phyloP scores from a whole-genome alignment of 2,797 vertebrate genomes.

The Hippoglossus hippoglossus region DNA sequence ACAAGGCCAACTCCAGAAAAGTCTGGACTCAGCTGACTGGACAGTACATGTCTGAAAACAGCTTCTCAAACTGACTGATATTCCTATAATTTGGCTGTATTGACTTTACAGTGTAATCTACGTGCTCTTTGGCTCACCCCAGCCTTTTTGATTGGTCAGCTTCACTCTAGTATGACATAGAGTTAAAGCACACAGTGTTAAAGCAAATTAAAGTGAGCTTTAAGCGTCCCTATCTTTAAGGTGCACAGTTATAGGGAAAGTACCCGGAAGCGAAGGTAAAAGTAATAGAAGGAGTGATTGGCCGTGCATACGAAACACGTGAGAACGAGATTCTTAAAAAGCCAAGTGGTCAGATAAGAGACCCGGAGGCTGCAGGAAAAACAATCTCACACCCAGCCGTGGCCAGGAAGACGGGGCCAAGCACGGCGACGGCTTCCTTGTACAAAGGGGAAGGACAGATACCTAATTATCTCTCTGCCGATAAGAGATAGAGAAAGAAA shows the following conservation, averaged over 20 bases:
- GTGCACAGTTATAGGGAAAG: constrained; percentile 5
- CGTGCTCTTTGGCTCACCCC: constrained; percentile 8
- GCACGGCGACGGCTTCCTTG: constrained; percentile 30
- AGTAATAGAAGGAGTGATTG: constrained; percentile 39
- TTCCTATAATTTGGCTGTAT: constrained; percentile 22
- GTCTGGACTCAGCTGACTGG: no score
- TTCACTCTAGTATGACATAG: not conserved
- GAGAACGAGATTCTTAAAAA: constrained; percentile 16
- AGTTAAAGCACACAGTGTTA: not conserved
- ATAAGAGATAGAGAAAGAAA: constrained; percentile 43
- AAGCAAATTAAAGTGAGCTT: not conserved
- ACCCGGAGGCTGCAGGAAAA: constrained; percentile 27
- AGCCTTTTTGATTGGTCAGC: constrained; percentile 3
- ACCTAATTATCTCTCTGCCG: constrained; percentile 44
- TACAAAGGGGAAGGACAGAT: constrained; percentile 41
- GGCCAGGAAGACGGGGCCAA: constrained; percentile 31
- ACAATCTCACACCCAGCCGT: constrained; percentile 20
- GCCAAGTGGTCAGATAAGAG: constrained; percentile 52
- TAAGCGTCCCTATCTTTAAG: not conserved
- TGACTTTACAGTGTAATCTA: constrained; percentile 23
- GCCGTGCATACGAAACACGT: constrained; percentile 27
- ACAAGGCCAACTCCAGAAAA: no score
- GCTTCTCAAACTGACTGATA: constrained; percentile 12
- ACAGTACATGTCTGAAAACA: no score
- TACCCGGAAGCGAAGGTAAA: constrained; percentile 18